Base-by-base conservation (phyloP, 2,797 vertebrate genomes). In the Hipposideros larvatus region DNA sequence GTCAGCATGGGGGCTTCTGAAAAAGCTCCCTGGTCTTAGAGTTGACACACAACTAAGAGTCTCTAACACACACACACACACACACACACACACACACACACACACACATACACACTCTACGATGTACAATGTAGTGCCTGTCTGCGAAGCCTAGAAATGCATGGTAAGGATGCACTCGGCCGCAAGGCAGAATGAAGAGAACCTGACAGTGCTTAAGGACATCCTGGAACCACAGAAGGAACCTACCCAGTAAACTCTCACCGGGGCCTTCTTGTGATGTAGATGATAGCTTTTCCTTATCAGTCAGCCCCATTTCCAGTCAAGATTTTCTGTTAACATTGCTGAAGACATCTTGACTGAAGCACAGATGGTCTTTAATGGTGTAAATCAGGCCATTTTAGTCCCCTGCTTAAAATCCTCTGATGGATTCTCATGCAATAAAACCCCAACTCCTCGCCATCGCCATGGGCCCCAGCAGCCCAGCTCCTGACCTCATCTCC, bases 171-270 rank as follows among this genome's bases (percentile, higher is more conserved):
- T 0, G 0, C 55, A 11, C 16, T 0, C 78, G 61, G 18, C 13
- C 1, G 10, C 34, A 46, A 63, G 51, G 4, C 41, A 75, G 71
- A 31, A 43, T 4, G 37, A 7, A 14, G 37, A 46, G 19, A 22
- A 0, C 73, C 7, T 1, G 18, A 11, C 7, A 11, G 37, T 4
- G 5, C 28, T 22, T 0, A 16, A 2, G 0, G 3, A 21, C 34
- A 1, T 14, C 43, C 43, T 11, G 11, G 74, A 9, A 59, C 41
- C 82, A 13, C 0, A 0, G 11, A 41, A n/a, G 19, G 59, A 68
- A 6, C 51, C 48, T 57, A 2, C n/a, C 80, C 46, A 2, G 65
- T 51, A 80, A 37, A 24, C 71, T 24, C 34, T n/a, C 57, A 5
- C n/a, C 11, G 0, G 55, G n/a, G n/a, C 24, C 57, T 65, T 13